Evolutionary conservation across 2,888 invertebrate species (phyloP).

Genomic region (Brenthis hecate): DNA sequence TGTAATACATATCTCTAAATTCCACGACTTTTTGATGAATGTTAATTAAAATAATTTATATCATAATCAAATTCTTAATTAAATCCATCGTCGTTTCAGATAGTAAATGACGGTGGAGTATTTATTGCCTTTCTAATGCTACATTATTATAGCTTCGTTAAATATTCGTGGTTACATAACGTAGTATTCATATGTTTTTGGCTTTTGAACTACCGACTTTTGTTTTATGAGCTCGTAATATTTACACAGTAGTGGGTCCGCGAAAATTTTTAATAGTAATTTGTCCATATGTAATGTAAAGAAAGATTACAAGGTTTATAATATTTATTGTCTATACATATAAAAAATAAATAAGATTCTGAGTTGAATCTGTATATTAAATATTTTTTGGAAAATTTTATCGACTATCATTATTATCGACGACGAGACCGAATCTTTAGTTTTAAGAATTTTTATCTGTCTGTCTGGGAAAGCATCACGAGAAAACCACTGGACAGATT

Average conservation of each 20-base stretch:
- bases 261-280: too few relatives aligned
- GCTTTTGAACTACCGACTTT: background rate
- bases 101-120: conserved; percentile 17
- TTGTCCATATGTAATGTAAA: too few relatives aligned
- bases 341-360: too few relatives aligned
- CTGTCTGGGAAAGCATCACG: too few relatives aligned
- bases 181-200: background rate
- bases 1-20: background rate
- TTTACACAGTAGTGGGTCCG: background rate
- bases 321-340: too few relatives aligned
- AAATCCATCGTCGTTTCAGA: conserved; percentile 21
- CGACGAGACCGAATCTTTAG: too few relatives aligned
- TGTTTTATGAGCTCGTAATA: background rate
- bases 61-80: conserved; percentile 28
- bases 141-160: conserved; percentile 15
- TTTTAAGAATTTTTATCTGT: too few relatives aligned
- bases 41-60: conserved; percentile 28
- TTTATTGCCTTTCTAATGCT: conserved; percentile 25
- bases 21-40: conserved; percentile 8
- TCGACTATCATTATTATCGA: too few relatives aligned
- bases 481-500: too few relatives aligned
- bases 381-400: too few relatives aligned
- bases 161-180: conserved; percentile 1
- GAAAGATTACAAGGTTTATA: too few relatives aligned
- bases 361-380: too few relatives aligned